Conservation (phyloP, 2,888 invertebrate genomes). For the Carterocephalus palaemon region DNA sequence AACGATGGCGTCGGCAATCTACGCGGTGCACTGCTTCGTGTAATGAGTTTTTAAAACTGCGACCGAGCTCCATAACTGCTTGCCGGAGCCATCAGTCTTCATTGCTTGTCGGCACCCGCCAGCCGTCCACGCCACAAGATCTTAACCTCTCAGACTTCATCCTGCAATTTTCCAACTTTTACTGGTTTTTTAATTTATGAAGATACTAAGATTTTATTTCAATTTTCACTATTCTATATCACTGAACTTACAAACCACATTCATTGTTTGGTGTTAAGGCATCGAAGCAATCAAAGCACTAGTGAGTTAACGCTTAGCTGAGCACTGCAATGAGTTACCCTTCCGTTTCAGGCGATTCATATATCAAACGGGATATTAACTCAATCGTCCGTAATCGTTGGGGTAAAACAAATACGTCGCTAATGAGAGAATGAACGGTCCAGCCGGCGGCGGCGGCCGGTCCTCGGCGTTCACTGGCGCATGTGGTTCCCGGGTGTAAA, state of each 20-base stretch:
- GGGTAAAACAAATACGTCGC: slow-evolving; percentile 70
- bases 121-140: slow-evolving; percentile 59
- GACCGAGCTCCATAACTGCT: slow-evolving; percentile 78
- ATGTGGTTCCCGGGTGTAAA: slow-evolving; percentile 75
- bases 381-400: slow-evolving; percentile 67
- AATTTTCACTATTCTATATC: no score
- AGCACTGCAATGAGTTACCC: slow-evolving; percentile 24
- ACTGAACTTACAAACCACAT: not conserved
- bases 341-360: slow-evolving; percentile 58
- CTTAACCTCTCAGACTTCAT: slow-evolving; percentile 61
- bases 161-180: slow-evolving; percentile 31
- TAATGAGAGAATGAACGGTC: slow-evolving; percentile 73
- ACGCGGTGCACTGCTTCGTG: slow-evolving; percentile 72
- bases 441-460: slow-evolving; percentile 42
- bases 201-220: no score
- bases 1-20: slow-evolving; percentile 58
- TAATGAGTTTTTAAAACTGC: slow-evolving; percentile 80
- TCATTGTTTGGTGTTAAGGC: slow-evolving; percentile 1
- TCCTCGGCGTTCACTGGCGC: slow-evolving; percentile 49
- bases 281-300: slow-evolving; percentile 14
- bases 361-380: slow-evolving; percentile 70
- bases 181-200: no score
- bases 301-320: slow-evolving; percentile 20
- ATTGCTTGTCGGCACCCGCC: slow-evolving; percentile 78
- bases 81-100: slow-evolving; percentile 77